Conservation (phyloP, 2,797 vertebrate genomes). For the Chaunax sp. region DNA sequence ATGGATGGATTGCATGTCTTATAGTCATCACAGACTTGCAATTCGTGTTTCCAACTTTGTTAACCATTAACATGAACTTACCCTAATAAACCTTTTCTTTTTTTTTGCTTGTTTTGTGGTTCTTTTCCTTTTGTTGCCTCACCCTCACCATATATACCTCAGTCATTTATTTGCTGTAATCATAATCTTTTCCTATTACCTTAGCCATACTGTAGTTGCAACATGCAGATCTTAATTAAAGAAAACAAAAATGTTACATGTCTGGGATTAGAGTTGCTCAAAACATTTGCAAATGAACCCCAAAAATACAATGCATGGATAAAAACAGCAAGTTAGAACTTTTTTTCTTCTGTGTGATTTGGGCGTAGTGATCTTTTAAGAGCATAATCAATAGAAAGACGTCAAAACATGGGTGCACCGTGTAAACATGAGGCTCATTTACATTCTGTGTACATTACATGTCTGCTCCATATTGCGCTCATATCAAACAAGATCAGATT, state of each 20-base stretch:
- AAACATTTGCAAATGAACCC: neutral
- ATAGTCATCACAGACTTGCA: neutral
- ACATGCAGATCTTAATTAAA: neutral
- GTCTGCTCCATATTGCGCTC: slow-evolving; percentile 36
- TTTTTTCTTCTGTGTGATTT: neutral
- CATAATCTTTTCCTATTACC: neutral
- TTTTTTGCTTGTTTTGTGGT: too few species aligned
- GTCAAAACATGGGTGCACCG: slow-evolving; percentile 25
- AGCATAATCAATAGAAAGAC: neutral
- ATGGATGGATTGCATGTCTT: neutral
- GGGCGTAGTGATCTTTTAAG: neutral
- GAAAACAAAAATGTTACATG: neutral
- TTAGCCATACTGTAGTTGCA: too few species aligned
- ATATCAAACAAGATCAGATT: slow-evolving; percentile 31
- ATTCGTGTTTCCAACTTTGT: neutral
- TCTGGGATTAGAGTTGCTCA: neutral
- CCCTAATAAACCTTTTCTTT: neutral
- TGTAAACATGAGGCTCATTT: slow-evolving; percentile 36
- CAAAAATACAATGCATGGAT: neutral
- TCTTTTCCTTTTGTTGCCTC: too few species aligned
- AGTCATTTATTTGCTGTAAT: too few species aligned
- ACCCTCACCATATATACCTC: too few species aligned
- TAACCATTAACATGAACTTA: neutral
- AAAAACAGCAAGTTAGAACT: neutral
- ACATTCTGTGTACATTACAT: slow-evolving; percentile 27